Percentiles rank a stretch among this genome's conserved stretches.
Conservation (phyloP, 2,888 invertebrate genomes). For the Strigamia maritima region DNA sequence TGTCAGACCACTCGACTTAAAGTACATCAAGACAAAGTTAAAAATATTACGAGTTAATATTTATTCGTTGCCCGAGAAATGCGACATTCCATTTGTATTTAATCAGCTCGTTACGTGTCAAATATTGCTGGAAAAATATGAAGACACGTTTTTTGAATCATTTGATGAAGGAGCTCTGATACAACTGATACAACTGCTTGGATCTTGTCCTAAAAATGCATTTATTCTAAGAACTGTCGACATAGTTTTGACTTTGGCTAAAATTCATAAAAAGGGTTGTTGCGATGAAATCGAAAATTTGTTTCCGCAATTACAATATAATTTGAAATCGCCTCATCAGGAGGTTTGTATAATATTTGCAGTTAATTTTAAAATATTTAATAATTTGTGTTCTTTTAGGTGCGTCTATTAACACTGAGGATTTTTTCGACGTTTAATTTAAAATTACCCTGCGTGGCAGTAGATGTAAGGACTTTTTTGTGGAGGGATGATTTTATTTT, state of each 20-base stretch:
- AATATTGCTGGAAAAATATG: neutral
- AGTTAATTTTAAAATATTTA: no score
- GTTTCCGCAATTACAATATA: slow-evolving; percentile 56
- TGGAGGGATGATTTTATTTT: neutral
- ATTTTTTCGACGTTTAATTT: slow-evolving; percentile 67
- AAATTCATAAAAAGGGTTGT: neutral
- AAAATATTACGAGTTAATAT: neutral
- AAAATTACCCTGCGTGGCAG: slow-evolving; percentile 53
- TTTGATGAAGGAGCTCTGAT: slow-evolving; percentile 32
- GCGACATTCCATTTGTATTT: neutral
- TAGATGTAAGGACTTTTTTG: neutral
- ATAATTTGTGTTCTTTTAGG: no score
- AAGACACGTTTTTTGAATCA: slow-evolving; percentile 1
- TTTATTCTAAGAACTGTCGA: slow-evolving; percentile 48
- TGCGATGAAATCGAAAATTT: slow-evolving; percentile 45
- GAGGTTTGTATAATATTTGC: no score
- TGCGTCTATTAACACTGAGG: slow-evolving; percentile 69
- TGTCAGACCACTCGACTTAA: slow-evolving; percentile 43
- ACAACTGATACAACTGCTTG: slow-evolving; percentile 41
- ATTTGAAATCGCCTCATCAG: slow-evolving; percentile 67
- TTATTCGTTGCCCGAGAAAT: neutral
- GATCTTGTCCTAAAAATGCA: slow-evolving; percentile 45
- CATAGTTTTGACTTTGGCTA: slow-evolving; percentile 46
- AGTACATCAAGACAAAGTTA: neutral
- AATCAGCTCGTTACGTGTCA: neutral